These are phyloP conservation scores for Muricea muricata DNA, from an alignment of 92 coral and sea anemone species.

Conservation along the genomic window DNA sequence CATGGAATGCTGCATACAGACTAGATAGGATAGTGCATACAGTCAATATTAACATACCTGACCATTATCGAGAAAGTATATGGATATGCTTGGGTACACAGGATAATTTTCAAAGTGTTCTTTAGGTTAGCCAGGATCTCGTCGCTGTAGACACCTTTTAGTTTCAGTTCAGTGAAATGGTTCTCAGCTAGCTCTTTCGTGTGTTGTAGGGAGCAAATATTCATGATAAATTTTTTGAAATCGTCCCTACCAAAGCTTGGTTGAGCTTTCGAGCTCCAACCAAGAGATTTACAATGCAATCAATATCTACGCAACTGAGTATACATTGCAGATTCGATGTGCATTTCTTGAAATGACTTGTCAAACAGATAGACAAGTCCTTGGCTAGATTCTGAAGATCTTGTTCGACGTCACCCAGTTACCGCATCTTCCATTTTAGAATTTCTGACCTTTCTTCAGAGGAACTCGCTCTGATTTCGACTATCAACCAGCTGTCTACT, in stretches of 20 bases:
- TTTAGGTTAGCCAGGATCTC: slow-evolving; percentile 24
- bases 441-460: neutral
- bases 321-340: neutral
- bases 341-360: neutral
- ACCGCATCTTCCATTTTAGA: neutral
- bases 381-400: neutral
- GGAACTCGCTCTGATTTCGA: neutral
- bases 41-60: neutral
- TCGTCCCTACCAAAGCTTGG: neutral
- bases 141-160: neutral
- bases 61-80: neutral
- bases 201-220: slow-evolving; percentile 12
- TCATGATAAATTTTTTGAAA: neutral
- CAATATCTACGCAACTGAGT: neutral
- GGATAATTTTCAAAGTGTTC: neutral
- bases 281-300: neutral
- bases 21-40: neutral
- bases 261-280: neutral
- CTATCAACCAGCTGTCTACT: neutral
- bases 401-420: neutral
- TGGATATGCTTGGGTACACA: neutral
- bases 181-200: slow-evolving; percentile 16
- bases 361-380: slow-evolving; percentile 2
- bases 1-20: neutral
- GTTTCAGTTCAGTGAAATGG: slow-evolving; percentile 4